phyloP scores from a whole-genome alignment of 2,888 invertebrate genomes.

The Brachyptera risi region DNA sequence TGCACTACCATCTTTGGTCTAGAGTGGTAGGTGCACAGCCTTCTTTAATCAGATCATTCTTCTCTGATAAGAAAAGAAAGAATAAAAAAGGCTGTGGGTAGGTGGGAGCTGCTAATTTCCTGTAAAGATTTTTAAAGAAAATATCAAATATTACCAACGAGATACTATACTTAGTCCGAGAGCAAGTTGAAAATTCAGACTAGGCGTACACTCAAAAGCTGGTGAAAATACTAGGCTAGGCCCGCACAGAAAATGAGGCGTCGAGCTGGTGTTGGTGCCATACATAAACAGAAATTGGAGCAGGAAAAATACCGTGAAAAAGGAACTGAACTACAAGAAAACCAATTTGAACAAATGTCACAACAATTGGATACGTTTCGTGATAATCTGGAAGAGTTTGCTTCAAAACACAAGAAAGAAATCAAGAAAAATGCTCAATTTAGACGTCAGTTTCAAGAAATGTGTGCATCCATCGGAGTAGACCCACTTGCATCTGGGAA shows the following conservation, averaged over 20 bases:
- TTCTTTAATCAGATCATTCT: too few relatives aligned
- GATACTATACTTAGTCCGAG: too few relatives aligned
- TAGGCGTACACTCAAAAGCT: too few relatives aligned
- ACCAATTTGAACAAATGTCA: constrained; percentile 88
- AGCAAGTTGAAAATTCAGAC: too few relatives aligned
- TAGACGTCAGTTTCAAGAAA: constrained; percentile 93
- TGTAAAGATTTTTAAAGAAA: too few relatives aligned
- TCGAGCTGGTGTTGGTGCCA: constrained; percentile 80
- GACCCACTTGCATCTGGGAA: constrained; percentile 95
- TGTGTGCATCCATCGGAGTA: constrained; percentile 98
- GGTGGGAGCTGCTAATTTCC: too few relatives aligned
- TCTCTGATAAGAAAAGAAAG: too few relatives aligned
- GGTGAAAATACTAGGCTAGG: too few relatives aligned
- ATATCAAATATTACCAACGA: too few relatives aligned
- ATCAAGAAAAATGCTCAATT: constrained; percentile 94
- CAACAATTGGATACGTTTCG: constrained; percentile 92
- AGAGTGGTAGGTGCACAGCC: too few relatives aligned
- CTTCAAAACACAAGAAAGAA: constrained; percentile 89
- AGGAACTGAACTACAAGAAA: constrained; percentile 86
- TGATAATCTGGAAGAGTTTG: constrained; percentile 90
- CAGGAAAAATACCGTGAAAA: constrained; percentile 90
- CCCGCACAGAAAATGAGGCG: constrained; percentile 77
- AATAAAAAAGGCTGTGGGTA: too few relatives aligned
- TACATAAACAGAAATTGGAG: constrained; percentile 80
- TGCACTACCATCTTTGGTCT: too few relatives aligned